phyloP scores from a whole-genome alignment of 2,888 invertebrate genomes.

The Cecidostiba fungosa region DNA sequence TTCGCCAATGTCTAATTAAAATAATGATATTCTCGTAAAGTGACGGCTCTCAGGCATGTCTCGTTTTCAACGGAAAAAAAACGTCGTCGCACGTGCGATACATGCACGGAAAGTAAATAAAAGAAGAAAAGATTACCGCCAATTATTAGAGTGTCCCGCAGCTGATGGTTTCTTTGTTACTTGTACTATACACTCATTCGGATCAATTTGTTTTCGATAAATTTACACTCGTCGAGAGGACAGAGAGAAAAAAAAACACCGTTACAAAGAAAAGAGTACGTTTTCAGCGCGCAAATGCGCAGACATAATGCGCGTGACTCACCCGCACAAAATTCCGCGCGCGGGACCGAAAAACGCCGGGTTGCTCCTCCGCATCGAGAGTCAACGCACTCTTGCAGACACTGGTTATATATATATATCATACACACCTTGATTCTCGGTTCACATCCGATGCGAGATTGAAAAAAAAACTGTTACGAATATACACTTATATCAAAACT shows the following conservation, averaged over 20 bases:
- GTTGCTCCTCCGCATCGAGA: neutral
- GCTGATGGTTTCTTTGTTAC: neutral
- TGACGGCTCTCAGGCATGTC: neutral
- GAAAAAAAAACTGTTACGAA: no score
- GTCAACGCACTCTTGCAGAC: no score
- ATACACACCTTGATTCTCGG: no score
- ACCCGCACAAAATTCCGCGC: constrained; percentile 9
- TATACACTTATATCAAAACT: no score
- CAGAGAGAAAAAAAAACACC: neutral
- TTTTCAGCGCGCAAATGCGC: no score
- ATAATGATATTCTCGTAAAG: neutral
- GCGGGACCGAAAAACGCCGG: neutral
- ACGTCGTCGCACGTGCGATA: neutral
- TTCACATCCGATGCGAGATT: no score
- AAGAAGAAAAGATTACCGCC: neutral
- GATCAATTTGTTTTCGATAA: neutral
- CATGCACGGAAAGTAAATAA: neutral
- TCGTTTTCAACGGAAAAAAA: neutral
- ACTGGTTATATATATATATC: no score
- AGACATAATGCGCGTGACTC: neutral
- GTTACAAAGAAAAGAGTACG: neutral
- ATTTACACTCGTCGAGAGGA: neutral
- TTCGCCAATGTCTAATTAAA: neutral
- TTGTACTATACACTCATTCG: neutral
- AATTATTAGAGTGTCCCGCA: neutral